phyloP scores from a whole-genome alignment of 2,113 vertebrate genomes.

The Thunnus maccoyii region DNA sequence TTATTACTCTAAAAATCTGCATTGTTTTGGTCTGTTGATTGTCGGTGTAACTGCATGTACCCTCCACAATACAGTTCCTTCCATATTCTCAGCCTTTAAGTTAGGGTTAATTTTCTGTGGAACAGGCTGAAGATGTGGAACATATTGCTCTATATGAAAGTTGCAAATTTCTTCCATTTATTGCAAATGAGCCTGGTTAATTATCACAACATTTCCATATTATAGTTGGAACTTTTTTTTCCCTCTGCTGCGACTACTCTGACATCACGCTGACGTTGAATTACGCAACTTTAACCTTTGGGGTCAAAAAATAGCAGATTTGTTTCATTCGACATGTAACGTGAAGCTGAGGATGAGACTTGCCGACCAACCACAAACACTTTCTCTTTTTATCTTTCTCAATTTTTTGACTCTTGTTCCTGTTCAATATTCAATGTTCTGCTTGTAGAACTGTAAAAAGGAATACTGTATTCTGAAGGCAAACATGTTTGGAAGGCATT shows the following conservation, averaged over 20 bases:
- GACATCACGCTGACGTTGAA: slow-evolving; percentile 33
- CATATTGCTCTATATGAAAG: slow-evolving; percentile 71
- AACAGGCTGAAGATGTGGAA: slow-evolving; percentile 59
- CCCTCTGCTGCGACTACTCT: slow-evolving; percentile 41
- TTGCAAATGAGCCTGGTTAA: slow-evolving; percentile 50
- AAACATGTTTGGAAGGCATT: slow-evolving; percentile 83
- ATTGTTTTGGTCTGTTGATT: slow-evolving; percentile 74
- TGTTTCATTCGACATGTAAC: slow-evolving; percentile 44
- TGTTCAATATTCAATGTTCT: slow-evolving; percentile 77
- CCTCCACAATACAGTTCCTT: slow-evolving; percentile 47
- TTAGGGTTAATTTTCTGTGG: slow-evolving; percentile 48
- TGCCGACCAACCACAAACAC: slow-evolving; percentile 60
- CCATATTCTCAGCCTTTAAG: slow-evolving; percentile 46
- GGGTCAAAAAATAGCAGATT: slow-evolving; percentile 42
- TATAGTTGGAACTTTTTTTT: slow-evolving; percentile 11
- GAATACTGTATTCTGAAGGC: slow-evolving; percentile 78
- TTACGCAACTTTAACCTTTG: slow-evolving; percentile 42
- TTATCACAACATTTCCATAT: slow-evolving; percentile 45
- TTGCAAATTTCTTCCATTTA: slow-evolving; percentile 52
- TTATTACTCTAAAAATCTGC: slow-evolving; percentile 62
- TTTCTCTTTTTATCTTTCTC: slow-evolving; percentile 64
- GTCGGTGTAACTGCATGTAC: slow-evolving; percentile 76
- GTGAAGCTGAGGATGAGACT: slow-evolving; percentile 54
- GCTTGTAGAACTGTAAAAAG: slow-evolving; percentile 81
- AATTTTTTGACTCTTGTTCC: slow-evolving; percentile 67